Percentiles rank a stretch among this genome's conserved stretches.
These are phyloP conservation scores for Drosophila mojavensis DNA, from an alignment of 1,140 invertebrate species.

Conservation along the genomic window DNA sequence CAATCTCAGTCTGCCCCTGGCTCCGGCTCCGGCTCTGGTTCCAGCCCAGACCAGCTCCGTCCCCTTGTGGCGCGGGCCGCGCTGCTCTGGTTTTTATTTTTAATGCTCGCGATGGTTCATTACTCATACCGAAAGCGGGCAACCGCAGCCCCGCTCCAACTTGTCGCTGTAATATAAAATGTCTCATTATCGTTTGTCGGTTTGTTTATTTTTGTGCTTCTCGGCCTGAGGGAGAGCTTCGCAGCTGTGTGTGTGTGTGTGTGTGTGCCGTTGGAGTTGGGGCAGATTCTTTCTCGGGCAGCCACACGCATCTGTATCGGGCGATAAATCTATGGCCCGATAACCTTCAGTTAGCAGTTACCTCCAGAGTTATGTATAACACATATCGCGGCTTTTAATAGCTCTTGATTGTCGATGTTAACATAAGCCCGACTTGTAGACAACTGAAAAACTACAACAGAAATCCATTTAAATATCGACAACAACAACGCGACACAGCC, in stretches of 20 bases:
- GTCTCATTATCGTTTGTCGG: conserved; percentile 77
- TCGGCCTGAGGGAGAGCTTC: conserved; percentile 14
- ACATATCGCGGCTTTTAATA: conserved; percentile 71
- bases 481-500: conserved; percentile 6
- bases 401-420: conserved; percentile 75
- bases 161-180: conserved; percentile 59
- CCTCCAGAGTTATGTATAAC: conserved; percentile 56
- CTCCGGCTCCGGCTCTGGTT: neutral
- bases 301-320: neutral
- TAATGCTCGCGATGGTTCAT: conserved; percentile 61
- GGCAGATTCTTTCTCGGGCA: neutral
- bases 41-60: too few species aligned
- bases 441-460: conserved; percentile 66
- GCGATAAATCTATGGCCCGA: conserved; percentile 30
- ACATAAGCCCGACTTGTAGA: conserved; percentile 76
- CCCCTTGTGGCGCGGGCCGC: neutral
- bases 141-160: conserved; percentile 17
- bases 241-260: neutral
- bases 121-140: conserved; percentile 39
- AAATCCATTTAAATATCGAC: conserved; percentile 69
- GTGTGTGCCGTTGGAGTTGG: neutral
- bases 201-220: conserved; percentile 44
- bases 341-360: conserved; percentile 30
- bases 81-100: conserved; percentile 59
- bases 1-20: conserved; percentile 23